phyloP scores from a whole-genome alignment of 2,797 vertebrate genomes.

The Hapalemur alaotrensis region DNA sequence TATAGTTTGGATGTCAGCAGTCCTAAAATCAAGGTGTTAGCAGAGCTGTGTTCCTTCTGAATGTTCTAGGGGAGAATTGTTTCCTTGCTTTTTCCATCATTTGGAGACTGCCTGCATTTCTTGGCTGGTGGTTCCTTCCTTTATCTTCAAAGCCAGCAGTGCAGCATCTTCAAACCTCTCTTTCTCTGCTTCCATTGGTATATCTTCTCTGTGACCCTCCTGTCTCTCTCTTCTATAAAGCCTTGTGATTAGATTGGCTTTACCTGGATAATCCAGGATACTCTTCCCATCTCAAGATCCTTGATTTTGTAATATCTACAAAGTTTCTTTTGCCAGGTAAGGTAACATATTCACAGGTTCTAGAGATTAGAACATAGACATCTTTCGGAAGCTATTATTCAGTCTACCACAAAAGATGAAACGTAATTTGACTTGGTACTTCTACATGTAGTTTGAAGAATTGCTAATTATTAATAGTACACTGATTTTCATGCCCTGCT shows the following conservation, averaged over 20 bases:
- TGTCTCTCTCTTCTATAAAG: background rate
- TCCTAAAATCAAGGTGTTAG: background rate
- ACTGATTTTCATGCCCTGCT: background rate
- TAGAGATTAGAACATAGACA: background rate
- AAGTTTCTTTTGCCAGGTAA: background rate
- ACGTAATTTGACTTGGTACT: background rate
- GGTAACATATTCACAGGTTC: background rate
- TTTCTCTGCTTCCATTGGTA: background rate
- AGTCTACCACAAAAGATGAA: background rate
- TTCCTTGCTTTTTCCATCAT: background rate
- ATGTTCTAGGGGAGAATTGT: background rate
- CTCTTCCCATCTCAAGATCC: background rate
- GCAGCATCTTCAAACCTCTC: background rate
- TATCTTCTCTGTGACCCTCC: background rate
- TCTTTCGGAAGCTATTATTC: background rate
- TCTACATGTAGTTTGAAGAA: background rate
- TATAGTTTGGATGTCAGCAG: background rate
- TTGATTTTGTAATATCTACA: background rate
- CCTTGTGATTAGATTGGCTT: background rate
- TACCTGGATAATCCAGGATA: background rate
- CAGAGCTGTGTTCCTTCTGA: background rate
- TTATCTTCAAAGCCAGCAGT: background rate
- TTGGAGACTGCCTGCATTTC: background rate
- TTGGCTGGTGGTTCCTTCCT: background rate
- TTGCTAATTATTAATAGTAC: background rate